A percentile compares a stretch with the other conserved stretches of the same genome.
Conservation (phyloP, 2,888 invertebrate genomes). For the Mactromeris polynyma region DNA sequence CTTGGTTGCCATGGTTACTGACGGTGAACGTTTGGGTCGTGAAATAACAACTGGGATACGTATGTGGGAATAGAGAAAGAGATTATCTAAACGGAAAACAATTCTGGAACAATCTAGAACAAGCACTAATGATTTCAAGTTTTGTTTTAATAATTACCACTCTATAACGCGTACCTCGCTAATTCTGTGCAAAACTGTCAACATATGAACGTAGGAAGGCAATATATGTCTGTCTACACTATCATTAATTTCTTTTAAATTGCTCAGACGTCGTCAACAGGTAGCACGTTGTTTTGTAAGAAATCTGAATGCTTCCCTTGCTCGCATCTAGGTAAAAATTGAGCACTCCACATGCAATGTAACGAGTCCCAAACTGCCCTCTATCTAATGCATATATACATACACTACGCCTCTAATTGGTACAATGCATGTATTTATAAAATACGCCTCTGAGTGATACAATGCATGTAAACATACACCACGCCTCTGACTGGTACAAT, state of each 20-base stretch:
- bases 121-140: background rate
- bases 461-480: too few relatives aligned
- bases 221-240: constrained; percentile 9
- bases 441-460: too few relatives aligned
- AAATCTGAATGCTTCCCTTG: background rate
- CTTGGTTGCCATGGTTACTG: too few relatives aligned
- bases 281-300: background rate
- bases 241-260: background rate
- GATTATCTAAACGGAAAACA: background rate
- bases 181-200: background rate
- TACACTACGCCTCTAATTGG: too few relatives aligned
- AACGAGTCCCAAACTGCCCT: too few relatives aligned
- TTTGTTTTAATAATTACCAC: constrained; percentile 15
- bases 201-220: background rate
- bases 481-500: too few relatives aligned
- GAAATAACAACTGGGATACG: background rate
- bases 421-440: too few relatives aligned
- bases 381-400: too few relatives aligned
- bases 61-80: background rate
- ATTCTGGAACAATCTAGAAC: background rate
- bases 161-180: background rate
- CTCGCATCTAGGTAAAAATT: background rate
- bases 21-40: background rate
- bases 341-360: too few relatives aligned
- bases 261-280: background rate